Percentiles rank a stretch among this genome's conserved stretches.
Conservation (phyloP, 2,888 invertebrate species). For the Resseliella maxima region DNA sequence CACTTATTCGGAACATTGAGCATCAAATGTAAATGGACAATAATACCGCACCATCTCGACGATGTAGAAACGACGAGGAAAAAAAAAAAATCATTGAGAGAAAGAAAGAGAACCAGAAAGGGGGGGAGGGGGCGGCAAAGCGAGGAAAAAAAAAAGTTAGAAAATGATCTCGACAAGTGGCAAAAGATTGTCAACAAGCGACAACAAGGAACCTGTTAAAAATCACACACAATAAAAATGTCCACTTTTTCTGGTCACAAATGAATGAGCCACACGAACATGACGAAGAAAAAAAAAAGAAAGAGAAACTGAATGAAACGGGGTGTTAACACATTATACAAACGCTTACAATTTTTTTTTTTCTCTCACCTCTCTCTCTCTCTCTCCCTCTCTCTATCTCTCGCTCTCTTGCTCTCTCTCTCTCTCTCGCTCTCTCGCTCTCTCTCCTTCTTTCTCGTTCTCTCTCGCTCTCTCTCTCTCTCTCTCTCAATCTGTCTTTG, state of each 20-base stretch:
- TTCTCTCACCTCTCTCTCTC: too few species aligned
- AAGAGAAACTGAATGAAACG: not conserved
- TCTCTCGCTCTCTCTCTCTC: too few species aligned
- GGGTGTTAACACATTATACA: slow-evolving; percentile 39
- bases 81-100: not conserved
- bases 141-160: not conserved
- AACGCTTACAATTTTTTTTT: not conserved
- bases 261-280: not conserved
- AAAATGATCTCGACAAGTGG: slow-evolving; percentile 39
- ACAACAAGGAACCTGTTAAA: slow-evolving; percentile 42
- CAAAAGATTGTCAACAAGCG: slow-evolving; percentile 44
- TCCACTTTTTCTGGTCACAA: slow-evolving; percentile 18
- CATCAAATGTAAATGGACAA: slow-evolving; percentile 35
- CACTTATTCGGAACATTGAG: slow-evolving; percentile 40
- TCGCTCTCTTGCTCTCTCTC: too few species aligned
- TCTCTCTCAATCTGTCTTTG: too few species aligned
- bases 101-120: not conserved
- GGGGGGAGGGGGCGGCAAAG: too few species aligned
- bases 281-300: not conserved
- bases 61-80: not conserved
- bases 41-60: not conserved
- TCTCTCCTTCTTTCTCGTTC: too few species aligned
- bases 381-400: too few species aligned
- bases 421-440: too few species aligned
- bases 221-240: slow-evolving; percentile 51